These are phyloP conservation scores for Euproctis similis DNA, from an alignment of 2,888 invertebrate species.

Conservation along the genomic window DNA sequence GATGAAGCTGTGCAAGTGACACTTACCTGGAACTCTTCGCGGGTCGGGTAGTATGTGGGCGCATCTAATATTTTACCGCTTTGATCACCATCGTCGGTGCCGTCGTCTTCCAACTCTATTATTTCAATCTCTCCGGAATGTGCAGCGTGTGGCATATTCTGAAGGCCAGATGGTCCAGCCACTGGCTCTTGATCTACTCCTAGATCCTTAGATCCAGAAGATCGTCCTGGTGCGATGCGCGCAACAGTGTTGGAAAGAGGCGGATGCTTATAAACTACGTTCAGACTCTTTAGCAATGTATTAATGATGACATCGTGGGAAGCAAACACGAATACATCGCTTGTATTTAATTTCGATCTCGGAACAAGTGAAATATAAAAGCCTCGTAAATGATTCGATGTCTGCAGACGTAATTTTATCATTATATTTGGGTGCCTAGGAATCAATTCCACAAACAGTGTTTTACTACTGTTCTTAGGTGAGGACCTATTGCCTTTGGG, in stretches of 20 bases:
- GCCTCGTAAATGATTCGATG: not conserved
- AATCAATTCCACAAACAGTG: conserved; percentile 2
- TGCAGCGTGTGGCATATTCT: no score
- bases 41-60: conserved; percentile 86
- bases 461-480: not conserved
- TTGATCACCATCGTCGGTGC: not conserved
- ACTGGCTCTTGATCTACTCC: not conserved
- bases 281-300: conserved; percentile 1
- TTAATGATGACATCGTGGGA: conserved; percentile 6
- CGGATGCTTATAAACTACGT: no score
- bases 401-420: conserved; percentile 3
- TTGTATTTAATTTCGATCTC: not conserved
- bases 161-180: not conserved
- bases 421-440: conserved; percentile 4
- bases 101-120: not conserved
- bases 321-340: not conserved
- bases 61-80: conserved; percentile 76
- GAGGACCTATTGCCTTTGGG: not conserved
- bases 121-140: no score
- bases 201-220: not conserved
- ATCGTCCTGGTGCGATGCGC: not conserved
- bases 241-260: no score
- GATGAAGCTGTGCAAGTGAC: no score
- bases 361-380: conserved; percentile 1
- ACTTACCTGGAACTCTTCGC: conserved; percentile 81